Base-by-base conservation (phyloP, 1,140 invertebrate genomes). In the Scaptomyza graminum region DNA sequence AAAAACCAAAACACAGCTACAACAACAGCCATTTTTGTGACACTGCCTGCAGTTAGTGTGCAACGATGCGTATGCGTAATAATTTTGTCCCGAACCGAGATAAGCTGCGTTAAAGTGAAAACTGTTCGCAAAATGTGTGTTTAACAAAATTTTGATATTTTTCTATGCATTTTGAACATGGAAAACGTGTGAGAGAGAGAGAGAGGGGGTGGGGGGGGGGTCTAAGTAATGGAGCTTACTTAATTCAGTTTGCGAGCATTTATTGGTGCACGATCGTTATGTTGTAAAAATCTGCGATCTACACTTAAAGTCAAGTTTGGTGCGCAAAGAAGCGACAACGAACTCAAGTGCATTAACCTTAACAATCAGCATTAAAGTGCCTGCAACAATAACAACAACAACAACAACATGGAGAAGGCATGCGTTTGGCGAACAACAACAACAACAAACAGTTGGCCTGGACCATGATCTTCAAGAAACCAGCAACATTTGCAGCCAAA, bases 261-360 rank as follows among this genome's bases (percentile, higher is more conserved):
- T 85, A 77, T 87, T 87, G 81, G 73, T 74, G 81, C 74, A 84
- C 69, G 51, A 13, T 47, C 39, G 52, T 55, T 22, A 76, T 69
- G 76, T 79, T 62, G 47, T 66, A 76, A 80, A 34, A 84, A 87
- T 64, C 63, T 55, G 52, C 34, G 39, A 70, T 46, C 34, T 31
- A 28, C 70, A 66, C 46, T 39, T 46, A 63, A 59, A 51, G 50
- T 75, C 81, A 63, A 69, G 82, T 82, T 85, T 85, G 81, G 81
- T 78, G 78, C 74, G 81, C 78, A 87, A 87, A 85, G 81, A 85
- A 85, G 81, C 81, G 81, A 75, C 83, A 85, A 85, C 78, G 82
- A 85, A 85, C 82, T 85, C 82, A 75, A 87, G 82, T 87, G 82
- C 82, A 85, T 85, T 85, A 78, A 85, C 82, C 82, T 87, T 87